Evolutionary conservation across 2,888 invertebrate genomes (phyloP).

Genomic region (Melanchra persicariae): DNA sequence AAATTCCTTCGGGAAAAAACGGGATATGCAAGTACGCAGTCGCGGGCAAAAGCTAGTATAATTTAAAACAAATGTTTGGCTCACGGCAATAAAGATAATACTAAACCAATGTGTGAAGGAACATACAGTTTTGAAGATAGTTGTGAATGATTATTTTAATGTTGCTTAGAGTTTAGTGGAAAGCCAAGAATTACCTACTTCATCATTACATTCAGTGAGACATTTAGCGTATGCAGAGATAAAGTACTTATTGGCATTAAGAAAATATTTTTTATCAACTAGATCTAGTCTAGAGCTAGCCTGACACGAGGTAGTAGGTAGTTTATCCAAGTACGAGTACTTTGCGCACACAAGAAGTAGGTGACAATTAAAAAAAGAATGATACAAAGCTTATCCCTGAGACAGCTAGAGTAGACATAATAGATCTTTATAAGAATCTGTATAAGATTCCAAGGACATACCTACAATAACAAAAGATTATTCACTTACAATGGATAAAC

Average conservation of each 20-base stretch:
- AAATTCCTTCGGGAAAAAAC: too few relatives aligned
- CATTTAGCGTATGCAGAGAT: too few relatives aligned
- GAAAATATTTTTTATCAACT: not conserved
- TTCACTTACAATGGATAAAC: not conserved
- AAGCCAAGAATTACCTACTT: too few relatives aligned
- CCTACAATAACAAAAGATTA: conserved; percentile 13
- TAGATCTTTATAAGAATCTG: conserved; percentile 4
- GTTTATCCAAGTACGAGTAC: not conserved
- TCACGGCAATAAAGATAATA: not conserved
- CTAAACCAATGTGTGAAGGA: not conserved
- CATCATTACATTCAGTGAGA: too few relatives aligned
- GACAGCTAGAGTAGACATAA: not conserved
- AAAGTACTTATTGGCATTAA: too few relatives aligned
- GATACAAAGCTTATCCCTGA: not conserved
- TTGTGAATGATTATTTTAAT: not conserved
- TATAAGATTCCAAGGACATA: not conserved
- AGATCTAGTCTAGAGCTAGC: not conserved
- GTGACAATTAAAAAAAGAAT: not conserved
- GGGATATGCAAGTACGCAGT: too few relatives aligned
- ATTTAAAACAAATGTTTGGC: too few relatives aligned
- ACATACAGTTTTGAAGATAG: not conserved
- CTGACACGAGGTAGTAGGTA: not conserved
- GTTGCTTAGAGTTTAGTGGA: not conserved
- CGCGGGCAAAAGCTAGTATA: too few relatives aligned
- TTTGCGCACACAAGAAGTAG: not conserved